Percentiles rank a stretch among this genome's conserved stretches.
Conservation (phyloP, 2,797 vertebrate genomes). For the Aldrovandia affinis region DNA sequence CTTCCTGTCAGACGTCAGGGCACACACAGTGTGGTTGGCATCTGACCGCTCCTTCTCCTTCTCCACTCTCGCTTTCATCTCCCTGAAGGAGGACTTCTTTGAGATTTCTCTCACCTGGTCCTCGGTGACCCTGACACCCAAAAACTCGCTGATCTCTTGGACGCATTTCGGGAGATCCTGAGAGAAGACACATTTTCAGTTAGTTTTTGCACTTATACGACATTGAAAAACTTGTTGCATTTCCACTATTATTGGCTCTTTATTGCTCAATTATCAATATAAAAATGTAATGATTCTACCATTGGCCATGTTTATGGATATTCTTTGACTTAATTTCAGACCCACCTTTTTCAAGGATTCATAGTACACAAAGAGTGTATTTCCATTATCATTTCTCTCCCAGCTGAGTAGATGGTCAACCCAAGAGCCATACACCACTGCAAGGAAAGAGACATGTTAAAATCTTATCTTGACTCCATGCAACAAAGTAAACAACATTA, state of each 20-base stretch:
- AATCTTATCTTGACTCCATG: not conserved
- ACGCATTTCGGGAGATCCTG: not conserved
- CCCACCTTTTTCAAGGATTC: not conserved
- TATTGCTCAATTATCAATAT: not conserved
- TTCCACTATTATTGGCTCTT: not conserved
- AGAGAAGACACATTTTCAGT: not conserved
- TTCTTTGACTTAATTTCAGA: not conserved
- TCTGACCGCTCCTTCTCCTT: not conserved
- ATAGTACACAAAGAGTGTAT: conserved; percentile 11
- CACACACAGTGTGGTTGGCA: conserved; percentile 1
- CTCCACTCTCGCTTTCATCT: not conserved
- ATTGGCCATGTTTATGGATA: not conserved
- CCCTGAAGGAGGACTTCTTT: not conserved
- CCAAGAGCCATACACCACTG: not conserved
- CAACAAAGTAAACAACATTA: not conserved
- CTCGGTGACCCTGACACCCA: not conserved
- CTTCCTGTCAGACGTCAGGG: not conserved
- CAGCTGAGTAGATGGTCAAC: conserved; percentile 26
- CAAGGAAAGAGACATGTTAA: not conserved
- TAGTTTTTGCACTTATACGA: not conserved
- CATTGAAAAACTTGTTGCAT: not conserved
- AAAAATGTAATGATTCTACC: not conserved
- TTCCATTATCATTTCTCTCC: not conserved
- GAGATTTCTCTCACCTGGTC: conserved; percentile 8
- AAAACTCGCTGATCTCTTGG: not conserved